These are phyloP conservation scores for Hyposoter dolosus DNA, from an alignment of 2,888 invertebrate genomes.

Conservation along the genomic window DNA sequence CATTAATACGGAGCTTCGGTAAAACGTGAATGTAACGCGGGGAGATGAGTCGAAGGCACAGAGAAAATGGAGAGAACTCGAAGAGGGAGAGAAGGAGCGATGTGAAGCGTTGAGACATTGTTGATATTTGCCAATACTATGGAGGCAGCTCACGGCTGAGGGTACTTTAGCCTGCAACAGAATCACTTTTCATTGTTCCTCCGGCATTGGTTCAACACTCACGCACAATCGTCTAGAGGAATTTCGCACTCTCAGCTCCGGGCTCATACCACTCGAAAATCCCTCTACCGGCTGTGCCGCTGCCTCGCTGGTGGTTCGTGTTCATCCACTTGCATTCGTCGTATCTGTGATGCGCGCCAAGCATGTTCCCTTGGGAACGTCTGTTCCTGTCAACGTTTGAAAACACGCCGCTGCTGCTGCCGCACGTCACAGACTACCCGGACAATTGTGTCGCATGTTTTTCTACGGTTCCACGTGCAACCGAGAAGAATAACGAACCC, in stretches of 20 bases:
- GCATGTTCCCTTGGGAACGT: neutral
- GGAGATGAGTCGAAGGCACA: slow-evolving; percentile 2
- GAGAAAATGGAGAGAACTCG: slow-evolving; percentile 24
- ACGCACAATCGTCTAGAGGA: slow-evolving; percentile 58
- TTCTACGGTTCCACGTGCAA: slow-evolving; percentile 3
- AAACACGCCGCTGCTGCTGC: neutral
- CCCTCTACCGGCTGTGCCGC: neutral
- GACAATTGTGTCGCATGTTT: slow-evolving; percentile 34
- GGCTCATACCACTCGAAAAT: slow-evolving; percentile 39
- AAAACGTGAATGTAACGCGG: slow-evolving; percentile 26
- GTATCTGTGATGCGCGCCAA: slow-evolving; percentile 12
- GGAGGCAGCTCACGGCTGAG: neutral
- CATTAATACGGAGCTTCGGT: slow-evolving; percentile 56
- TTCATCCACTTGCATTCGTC: slow-evolving; percentile 22
- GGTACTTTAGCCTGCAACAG: slow-evolving; percentile 15
- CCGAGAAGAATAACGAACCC: slow-evolving; percentile 36
- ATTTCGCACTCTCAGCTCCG: slow-evolving; percentile 43
- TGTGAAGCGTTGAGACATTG: slow-evolving; percentile 19
- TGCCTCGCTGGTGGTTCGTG: neutral
- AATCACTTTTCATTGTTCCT: slow-evolving; percentile 46
- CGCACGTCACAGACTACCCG: slow-evolving; percentile 25
- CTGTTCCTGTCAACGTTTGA: slow-evolving; percentile 38
- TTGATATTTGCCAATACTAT: slow-evolving; percentile 56
- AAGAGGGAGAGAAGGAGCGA: slow-evolving; percentile 3
- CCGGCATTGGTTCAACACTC: slow-evolving; percentile 58